Evolutionary conservation across 2,797 vertebrate genomes (phyloP).

Genomic region (Rallus crepitans): DNA sequence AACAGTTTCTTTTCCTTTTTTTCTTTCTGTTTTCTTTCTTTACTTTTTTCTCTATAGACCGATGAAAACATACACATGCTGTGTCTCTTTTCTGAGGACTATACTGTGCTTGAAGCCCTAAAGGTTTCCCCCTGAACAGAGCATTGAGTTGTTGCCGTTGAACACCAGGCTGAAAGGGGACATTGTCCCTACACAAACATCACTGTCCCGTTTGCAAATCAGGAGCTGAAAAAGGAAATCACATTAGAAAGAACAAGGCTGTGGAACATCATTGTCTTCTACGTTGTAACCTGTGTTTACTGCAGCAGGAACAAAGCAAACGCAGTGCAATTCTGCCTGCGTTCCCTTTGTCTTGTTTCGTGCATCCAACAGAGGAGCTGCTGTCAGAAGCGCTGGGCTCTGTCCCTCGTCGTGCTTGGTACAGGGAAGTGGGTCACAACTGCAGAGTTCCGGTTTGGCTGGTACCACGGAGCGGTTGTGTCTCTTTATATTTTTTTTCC

Average conservation of each 20-base stretch:
- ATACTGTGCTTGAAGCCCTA: neutral
- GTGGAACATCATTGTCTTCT: conserved; percentile 41
- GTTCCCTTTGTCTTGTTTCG: conserved; percentile 15
- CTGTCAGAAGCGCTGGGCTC: neutral
- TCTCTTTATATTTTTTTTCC: neutral
- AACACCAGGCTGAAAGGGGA: neutral
- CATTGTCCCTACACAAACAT: neutral
- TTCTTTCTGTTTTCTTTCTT: neutral
- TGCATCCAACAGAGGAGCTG: conserved; percentile 23
- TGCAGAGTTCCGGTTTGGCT: neutral
- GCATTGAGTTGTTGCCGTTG: neutral
- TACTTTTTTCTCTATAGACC: neutral
- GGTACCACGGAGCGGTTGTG: neutral
- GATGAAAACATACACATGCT: neutral
- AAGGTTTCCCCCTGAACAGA: conserved; percentile 33
- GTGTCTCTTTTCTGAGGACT: conserved; percentile 2
- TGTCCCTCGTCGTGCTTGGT: conserved; percentile 21
- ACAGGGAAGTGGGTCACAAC: neutral
- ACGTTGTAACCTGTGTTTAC: conserved; percentile 46
- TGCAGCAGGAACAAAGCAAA: conserved; percentile 26
- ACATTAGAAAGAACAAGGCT: conserved; percentile 11
- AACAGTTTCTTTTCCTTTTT: neutral
- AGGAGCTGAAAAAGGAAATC: conserved; percentile 9
- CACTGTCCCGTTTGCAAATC: conserved; percentile 12
- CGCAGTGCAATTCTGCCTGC: neutral